Conservation (phyloP, 1,140 invertebrate species). For the Planococcus citri region DNA sequence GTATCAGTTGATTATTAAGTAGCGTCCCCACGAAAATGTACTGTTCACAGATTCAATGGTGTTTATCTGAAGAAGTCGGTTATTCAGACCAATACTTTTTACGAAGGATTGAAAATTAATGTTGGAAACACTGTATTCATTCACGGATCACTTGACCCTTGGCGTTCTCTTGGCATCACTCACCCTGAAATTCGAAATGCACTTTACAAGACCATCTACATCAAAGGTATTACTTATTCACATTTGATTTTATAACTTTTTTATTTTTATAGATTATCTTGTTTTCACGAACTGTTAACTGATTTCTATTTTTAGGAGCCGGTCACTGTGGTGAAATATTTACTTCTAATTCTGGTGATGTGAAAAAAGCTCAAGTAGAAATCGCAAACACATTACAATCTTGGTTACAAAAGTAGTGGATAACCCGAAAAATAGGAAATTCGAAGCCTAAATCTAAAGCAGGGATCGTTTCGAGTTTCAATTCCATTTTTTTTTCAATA, state of each 20-base stretch:
- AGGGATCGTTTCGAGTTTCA: too few relatives aligned
- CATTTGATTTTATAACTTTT: too few relatives aligned
- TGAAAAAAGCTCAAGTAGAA: background rate
- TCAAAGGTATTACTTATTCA: too few relatives aligned
- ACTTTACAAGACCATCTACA: constrained; percentile 28
- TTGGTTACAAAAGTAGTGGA: background rate
- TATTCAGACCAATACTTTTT: constrained; percentile 59
- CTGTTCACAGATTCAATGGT: constrained; percentile 40
- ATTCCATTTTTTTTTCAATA: too few relatives aligned
- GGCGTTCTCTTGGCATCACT: constrained; percentile 74
- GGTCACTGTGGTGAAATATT: constrained; percentile 17
- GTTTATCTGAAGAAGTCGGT: constrained; percentile 48
- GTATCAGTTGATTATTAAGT: too few relatives aligned
- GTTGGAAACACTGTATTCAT: constrained; percentile 68
- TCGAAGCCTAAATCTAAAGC: too few relatives aligned
- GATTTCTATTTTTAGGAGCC: background rate
- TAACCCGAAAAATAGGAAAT: background rate
- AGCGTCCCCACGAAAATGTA: background rate
- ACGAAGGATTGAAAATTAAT: constrained; percentile 60
- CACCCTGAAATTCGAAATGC: constrained; percentile 25
- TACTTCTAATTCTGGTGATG: background rate
- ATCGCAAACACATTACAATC: background rate
- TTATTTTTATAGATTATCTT: too few relatives aligned
- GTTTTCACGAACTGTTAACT: too few relatives aligned
- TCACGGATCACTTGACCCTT: constrained; percentile 84